Percentiles rank a stretch among this genome's conserved stretches.
These are phyloP conservation scores for Pimpla rufipes DNA, from an alignment of 2,888 invertebrate genomes.

Conservation along the genomic window DNA sequence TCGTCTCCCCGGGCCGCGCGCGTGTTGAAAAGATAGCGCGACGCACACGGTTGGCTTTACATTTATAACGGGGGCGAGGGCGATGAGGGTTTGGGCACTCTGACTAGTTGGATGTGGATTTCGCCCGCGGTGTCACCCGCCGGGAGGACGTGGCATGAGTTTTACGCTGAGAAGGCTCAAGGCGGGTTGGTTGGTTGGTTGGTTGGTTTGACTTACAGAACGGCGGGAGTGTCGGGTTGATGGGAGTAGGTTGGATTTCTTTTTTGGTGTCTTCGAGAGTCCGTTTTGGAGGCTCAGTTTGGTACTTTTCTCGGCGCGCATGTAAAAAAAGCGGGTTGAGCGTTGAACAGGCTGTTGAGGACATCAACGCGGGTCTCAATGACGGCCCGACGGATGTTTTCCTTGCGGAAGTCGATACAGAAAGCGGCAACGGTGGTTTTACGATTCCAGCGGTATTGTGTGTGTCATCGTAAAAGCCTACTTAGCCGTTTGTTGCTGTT, in stretches of 20 bases:
- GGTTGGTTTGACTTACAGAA: too few species aligned
- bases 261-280: too few species aligned
- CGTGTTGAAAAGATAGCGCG: slow-evolving; percentile 1
- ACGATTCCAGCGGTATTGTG: neutral
- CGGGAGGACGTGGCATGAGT: too few species aligned
- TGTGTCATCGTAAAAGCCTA: neutral
- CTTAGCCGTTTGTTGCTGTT: neutral
- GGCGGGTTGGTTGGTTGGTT: too few species aligned
- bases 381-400: neutral
- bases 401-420: neutral
- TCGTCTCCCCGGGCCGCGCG: neutral
- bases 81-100: slow-evolving; percentile 6
- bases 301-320: too few species aligned
- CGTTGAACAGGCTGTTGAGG: neutral
- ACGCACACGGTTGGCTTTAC: neutral
- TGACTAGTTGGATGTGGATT: neutral
- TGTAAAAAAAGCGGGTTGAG: neutral
- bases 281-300: too few species aligned
- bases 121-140: too few species aligned
- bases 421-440: neutral
- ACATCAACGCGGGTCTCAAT: neutral
- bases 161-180: too few species aligned
- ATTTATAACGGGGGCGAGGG: slow-evolving; percentile 6
- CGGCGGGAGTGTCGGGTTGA: too few species aligned
- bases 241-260: too few species aligned